A percentile compares a stretch with the other conserved stretches of the same genome.
These are phyloP conservation scores for Tanaodytes sp. DNA, from an alignment of 2,888 invertebrate genomes.

Conservation along the genomic window DNA sequence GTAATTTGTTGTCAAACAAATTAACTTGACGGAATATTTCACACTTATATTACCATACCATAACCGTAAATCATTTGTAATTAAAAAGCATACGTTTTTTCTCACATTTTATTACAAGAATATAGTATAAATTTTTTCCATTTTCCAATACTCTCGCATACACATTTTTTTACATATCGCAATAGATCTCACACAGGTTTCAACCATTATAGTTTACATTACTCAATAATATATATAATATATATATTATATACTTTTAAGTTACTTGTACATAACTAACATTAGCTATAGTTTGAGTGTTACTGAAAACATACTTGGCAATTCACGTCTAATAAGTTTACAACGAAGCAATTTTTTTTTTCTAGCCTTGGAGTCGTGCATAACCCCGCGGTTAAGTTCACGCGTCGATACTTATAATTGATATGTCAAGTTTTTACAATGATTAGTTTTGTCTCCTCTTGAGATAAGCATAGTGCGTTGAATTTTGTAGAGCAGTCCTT, in stretches of 20 bases:
- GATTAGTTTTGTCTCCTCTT: constrained; percentile 61
- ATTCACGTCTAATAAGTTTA: constrained; percentile 72
- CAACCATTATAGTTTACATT: constrained; percentile 69
- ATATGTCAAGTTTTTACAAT: constrained; percentile 60
- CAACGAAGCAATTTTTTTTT: constrained; percentile 69
- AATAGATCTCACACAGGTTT: constrained; percentile 65
- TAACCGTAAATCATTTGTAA: too few species aligned
- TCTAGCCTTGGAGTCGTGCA: constrained; percentile 52
- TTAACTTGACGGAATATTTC: too few species aligned
- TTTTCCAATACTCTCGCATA: constrained; percentile 61
- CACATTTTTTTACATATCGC: constrained; percentile 65
- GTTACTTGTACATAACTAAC: constrained; percentile 62
- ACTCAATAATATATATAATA: constrained; percentile 59
- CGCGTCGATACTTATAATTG: constrained; percentile 56
- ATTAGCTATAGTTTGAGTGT: constrained; percentile 64
- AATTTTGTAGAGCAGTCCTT: constrained; percentile 55
- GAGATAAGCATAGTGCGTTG: constrained; percentile 66
- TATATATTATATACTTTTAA: constrained; percentile 61
- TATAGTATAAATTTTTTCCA: constrained; percentile 71
- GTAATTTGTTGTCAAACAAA: too few species aligned
- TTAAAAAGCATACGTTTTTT: constrained; percentile 51
- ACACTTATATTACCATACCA: too few species aligned
- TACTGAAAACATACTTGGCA: constrained; percentile 73
- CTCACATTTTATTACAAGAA: constrained; percentile 72
- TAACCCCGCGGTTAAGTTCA: constrained; percentile 52